phyloP scores from a whole-genome alignment of 2,888 invertebrate species.

The Caenorhabditis virilis region DNA sequence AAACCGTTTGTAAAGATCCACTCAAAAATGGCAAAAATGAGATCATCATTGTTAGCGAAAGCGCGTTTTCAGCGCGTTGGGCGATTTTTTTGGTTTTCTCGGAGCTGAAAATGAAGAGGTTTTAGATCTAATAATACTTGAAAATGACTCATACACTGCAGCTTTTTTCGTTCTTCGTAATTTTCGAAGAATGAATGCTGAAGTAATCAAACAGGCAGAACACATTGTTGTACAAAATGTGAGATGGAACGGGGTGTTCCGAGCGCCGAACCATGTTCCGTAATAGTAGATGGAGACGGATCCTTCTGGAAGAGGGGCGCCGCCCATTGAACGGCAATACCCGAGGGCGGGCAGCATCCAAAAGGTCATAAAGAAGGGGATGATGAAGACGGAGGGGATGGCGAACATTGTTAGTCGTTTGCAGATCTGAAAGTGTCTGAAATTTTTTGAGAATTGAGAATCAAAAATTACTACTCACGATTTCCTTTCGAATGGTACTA shows the following conservation, averaged over 20 bases:
- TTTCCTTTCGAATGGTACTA: no score
- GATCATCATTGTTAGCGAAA: conserved; percentile 1
- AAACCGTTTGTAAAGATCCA: neutral
- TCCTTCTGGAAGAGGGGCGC: conserved; percentile 29
- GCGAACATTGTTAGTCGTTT: no score
- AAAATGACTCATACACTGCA: no score
- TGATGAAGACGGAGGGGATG: no score
- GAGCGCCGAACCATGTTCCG: conserved; percentile 18
- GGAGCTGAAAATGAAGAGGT: neutral
- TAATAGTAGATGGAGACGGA: conserved; percentile 30
- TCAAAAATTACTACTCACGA: no score
- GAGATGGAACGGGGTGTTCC: neutral
- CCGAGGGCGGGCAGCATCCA: conserved; percentile 26
- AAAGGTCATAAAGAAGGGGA: conserved; percentile 31
- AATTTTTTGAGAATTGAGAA: no score
- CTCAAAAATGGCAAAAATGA: neutral
- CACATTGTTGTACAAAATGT: neutral
- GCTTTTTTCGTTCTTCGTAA: neutral
- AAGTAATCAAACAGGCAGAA: neutral
- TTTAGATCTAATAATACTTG: conserved; percentile 1
- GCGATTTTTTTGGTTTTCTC: neutral
- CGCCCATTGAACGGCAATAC: conserved; percentile 28
- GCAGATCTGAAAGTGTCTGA: no score
- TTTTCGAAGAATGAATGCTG: neutral
- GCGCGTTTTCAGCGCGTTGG: no score